These are phyloP conservation scores for Plecturocebus donacophilus DNA, from an alignment of 2,113 vertebrate species.

Conservation along the genomic window DNA sequence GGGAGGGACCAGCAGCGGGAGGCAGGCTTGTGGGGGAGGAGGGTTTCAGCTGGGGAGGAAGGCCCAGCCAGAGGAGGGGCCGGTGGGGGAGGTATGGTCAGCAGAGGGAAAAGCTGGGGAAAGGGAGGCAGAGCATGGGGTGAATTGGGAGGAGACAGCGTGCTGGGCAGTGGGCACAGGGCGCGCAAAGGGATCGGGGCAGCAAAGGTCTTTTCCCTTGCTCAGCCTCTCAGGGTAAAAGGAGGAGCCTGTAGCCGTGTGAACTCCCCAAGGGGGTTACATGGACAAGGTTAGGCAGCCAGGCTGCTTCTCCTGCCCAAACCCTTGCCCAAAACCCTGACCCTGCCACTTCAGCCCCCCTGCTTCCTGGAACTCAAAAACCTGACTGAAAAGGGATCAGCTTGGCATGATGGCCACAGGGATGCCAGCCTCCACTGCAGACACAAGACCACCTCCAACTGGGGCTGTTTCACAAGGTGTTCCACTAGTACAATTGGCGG, in stretches of 20 bases:
- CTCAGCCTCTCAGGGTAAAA: neutral
- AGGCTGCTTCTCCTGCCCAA: too few relatives aligned
- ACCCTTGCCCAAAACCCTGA: too few relatives aligned
- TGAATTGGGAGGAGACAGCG: rapidly evolving
- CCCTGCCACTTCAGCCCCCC: neutral
- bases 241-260: neutral
- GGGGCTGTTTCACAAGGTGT: too few relatives aligned
- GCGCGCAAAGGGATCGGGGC: neutral
- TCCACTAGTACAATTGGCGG: too few relatives aligned
- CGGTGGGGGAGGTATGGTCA: too few relatives aligned
- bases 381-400: neutral
- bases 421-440: neutral
- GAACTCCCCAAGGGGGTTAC: neutral
- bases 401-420: neutral
- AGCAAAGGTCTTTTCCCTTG: neutral
- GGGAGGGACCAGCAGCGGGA: neutral
- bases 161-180: too few relatives aligned
- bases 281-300: neutral
- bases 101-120: neutral
- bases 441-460: neutral
- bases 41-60: too few relatives aligned
- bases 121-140: neutral
- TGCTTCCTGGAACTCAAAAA: neutral
- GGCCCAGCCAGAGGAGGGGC: neutral
- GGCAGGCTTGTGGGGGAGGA: too few relatives aligned